These are phyloP conservation scores for Panagrolaimus sp. DNA, from an alignment of 1,140 invertebrate species.

Conservation along the genomic window DNA sequence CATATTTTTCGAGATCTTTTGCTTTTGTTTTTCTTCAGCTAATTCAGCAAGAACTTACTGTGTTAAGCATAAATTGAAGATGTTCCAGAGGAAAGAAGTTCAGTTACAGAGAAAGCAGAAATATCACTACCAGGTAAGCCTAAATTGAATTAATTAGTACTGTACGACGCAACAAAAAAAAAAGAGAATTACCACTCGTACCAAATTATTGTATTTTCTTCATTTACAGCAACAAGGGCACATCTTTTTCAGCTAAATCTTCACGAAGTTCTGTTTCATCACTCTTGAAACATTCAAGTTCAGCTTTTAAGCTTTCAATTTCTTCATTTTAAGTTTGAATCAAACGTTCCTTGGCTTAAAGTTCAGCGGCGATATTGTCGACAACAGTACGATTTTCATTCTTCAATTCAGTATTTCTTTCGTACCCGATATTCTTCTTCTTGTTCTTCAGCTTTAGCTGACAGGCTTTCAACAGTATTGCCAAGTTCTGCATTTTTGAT, in stretches of 20 bases:
- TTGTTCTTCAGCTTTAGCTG: neutral
- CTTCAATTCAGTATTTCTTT: neutral
- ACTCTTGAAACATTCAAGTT: constrained; percentile 22
- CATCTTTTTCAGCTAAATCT: constrained; percentile 14
- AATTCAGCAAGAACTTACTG: constrained; percentile 35
- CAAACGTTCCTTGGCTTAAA: constrained; percentile 29
- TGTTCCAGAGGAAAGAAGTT: constrained; percentile 33
- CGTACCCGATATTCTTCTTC: neutral
- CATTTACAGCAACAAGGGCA: constrained; percentile 19
- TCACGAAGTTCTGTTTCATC: constrained; percentile 30
- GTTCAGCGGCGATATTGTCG: constrained; percentile 27
- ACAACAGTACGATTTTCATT: neutral
- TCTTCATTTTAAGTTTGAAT: constrained; percentile 28
- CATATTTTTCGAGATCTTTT: constrained; percentile 29
- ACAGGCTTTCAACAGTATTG: neutral
- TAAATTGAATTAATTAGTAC: constrained; percentile 33
- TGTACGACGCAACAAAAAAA: constrained; percentile 28
- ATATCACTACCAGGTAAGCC: constrained; percentile 31
- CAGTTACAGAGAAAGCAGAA: constrained; percentile 33
- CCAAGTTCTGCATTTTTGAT: neutral
- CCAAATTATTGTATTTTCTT: neutral
- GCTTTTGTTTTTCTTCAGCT: constrained; percentile 34
- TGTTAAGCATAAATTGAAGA: constrained; percentile 39
- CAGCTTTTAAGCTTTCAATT: constrained; percentile 25
- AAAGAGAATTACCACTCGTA: constrained; percentile 11